Conservation (phyloP, 2,113 vertebrate species). For the Phainopepla nitens region DNA sequence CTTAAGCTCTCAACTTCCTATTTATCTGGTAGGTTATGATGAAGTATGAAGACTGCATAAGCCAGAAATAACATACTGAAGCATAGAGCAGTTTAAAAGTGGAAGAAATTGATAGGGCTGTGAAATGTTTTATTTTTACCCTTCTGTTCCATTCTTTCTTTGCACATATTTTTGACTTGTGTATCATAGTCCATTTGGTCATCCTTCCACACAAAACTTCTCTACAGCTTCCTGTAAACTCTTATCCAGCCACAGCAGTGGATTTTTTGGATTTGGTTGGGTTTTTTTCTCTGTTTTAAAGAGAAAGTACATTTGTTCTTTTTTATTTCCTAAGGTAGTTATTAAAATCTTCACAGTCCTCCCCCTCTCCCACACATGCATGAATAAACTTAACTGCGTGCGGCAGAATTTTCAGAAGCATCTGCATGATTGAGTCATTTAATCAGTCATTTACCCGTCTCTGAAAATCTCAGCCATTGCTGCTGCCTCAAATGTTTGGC, state of each 20-base stretch:
- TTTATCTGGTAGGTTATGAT: neutral
- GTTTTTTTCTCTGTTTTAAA: neutral
- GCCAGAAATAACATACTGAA: slow-evolving; percentile 23
- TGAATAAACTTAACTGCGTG: slow-evolving; percentile 45
- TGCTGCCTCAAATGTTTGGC: neutral
- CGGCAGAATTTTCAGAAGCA: slow-evolving; percentile 55
- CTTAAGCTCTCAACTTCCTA: neutral
- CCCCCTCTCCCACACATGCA: slow-evolving; percentile 61
- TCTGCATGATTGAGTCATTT: slow-evolving; percentile 66
- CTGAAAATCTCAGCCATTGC: slow-evolving; percentile 9
- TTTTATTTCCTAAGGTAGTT: slow-evolving; percentile 44
- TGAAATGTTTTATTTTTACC: neutral
- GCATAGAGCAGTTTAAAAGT: neutral
- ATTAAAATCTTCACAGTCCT: slow-evolving; percentile 56
- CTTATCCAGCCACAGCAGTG: neutral
- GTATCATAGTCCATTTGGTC: neutral
- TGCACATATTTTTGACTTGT: neutral
- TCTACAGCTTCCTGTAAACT: neutral
- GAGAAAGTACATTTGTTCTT: slow-evolving; percentile 33
- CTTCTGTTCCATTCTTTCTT: neutral
- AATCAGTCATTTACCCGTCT: slow-evolving; percentile 23
- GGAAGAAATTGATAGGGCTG: neutral
- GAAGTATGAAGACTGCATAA: neutral
- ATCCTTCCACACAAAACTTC: neutral
- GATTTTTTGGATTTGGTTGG: neutral